Evolutionary conservation across 2,113 vertebrate species (phyloP).

Genomic region (Esox niger): DNA sequence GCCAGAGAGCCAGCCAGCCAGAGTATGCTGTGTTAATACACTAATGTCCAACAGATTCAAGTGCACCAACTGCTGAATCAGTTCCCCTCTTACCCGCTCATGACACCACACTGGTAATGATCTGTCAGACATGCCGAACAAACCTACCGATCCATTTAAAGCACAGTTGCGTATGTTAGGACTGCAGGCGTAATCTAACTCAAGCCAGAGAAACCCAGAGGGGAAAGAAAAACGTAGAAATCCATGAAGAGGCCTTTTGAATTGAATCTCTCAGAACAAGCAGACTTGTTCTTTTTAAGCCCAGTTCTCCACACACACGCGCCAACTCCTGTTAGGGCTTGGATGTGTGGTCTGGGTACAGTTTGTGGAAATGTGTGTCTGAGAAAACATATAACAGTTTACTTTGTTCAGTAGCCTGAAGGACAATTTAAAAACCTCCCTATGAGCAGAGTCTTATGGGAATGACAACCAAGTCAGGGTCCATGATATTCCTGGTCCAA

Average conservation of each 20-base stretch:
- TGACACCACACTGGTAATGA: too few species aligned
- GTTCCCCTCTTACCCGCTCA: too few species aligned
- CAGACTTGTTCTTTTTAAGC: conserved; percentile 33
- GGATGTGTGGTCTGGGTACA: neutral
- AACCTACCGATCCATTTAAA: neutral
- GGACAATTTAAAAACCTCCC: too few species aligned
- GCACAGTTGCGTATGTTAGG: too few species aligned
- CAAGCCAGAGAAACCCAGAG: too few species aligned
- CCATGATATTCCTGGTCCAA: too few species aligned
- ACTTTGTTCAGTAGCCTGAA: too few species aligned
- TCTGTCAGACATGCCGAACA: neutral
- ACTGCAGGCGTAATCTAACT: too few species aligned
- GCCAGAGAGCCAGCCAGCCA: too few species aligned
- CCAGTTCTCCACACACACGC: conserved; percentile 7
- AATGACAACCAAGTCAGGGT: too few species aligned
- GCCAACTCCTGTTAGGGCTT: conserved; percentile 22
- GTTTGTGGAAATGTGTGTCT: neutral
- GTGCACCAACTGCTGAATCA: neutral
- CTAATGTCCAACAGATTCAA: neutral
- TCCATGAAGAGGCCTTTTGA: conserved; percentile 19
- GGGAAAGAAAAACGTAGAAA: neutral
- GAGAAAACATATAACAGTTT: neutral
- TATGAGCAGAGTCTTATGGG: too few species aligned
- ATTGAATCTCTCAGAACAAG: conserved; percentile 11
- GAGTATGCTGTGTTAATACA: neutral